A percentile compares a stretch with the other conserved stretches of the same genome.
These are phyloP conservation scores for Fopius arisanus DNA, from an alignment of 1,140 invertebrate species.

Conservation along the genomic window DNA sequence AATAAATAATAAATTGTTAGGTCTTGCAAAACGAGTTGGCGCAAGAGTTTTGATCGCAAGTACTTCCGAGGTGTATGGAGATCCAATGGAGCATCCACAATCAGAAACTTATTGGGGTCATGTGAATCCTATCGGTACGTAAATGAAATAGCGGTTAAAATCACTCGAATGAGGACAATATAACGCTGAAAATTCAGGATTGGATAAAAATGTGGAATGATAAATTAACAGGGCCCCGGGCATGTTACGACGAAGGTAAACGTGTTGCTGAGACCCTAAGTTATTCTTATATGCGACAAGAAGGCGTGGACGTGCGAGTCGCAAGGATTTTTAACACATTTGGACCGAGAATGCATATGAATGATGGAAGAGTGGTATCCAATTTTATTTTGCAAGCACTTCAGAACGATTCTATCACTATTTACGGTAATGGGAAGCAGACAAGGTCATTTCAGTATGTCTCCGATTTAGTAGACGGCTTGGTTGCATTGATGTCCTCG, in stretches of 20 bases:
- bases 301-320: slow-evolving; percentile 92
- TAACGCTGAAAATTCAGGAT: neutral
- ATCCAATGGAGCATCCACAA: slow-evolving; percentile 96
- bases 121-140: slow-evolving; percentile 95
- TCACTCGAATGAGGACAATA: too few species aligned
- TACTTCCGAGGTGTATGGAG: slow-evolving; percentile 98
- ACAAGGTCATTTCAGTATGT: slow-evolving; percentile 99
- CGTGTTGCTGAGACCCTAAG: slow-evolving; percentile 95
- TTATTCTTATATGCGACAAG: slow-evolving; percentile 97
- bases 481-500: slow-evolving; percentile 92
- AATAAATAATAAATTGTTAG: slow-evolving; percentile 62
- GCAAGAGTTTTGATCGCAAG: slow-evolving; percentile 96
- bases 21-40: slow-evolving; percentile 91
- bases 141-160: slow-evolving; percentile 2
- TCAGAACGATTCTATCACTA: slow-evolving; percentile 93
- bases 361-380: slow-evolving; percentile 97
- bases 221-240: slow-evolving; percentile 75
- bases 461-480: slow-evolving; percentile 94
- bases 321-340: slow-evolving; percentile 99
- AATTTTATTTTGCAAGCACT: slow-evolving; percentile 98
- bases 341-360: slow-evolving; percentile 99
- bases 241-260: slow-evolving; percentile 99
- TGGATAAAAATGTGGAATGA: neutral
- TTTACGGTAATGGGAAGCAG: slow-evolving; percentile 96
- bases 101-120: slow-evolving; percentile 97